Conservation (phyloP, 2,113 vertebrate species). For the Erpornis zantholeuca region DNA sequence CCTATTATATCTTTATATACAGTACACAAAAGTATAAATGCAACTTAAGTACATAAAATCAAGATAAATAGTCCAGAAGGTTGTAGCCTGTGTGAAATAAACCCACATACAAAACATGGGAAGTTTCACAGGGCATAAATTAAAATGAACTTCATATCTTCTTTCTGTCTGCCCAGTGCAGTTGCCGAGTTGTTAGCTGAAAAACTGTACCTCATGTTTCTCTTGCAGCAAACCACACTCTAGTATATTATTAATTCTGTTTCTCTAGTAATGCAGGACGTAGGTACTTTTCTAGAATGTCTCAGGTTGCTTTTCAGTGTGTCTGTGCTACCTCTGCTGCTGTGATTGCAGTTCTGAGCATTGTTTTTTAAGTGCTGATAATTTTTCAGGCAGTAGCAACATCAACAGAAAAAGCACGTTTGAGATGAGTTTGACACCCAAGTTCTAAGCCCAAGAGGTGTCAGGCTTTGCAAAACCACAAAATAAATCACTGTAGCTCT, state of each 20-base stretch:
- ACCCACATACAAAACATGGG: background rate
- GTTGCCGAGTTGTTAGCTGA: slow-evolving; percentile 3
- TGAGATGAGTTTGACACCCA: background rate
- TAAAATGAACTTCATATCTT: background rate
- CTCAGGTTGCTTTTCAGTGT: background rate
- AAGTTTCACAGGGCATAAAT: slow-evolving; percentile 13
- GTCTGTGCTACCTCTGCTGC: background rate
- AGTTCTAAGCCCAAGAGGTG: background rate
- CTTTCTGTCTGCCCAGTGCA: background rate
- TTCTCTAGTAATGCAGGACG: background rate
- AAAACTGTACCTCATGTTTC: slow-evolving; percentile 8
- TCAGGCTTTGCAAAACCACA: background rate
- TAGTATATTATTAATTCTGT: slow-evolving; percentile 23
- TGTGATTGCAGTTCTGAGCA: background rate
- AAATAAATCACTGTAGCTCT: background rate
- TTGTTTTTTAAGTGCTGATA: background rate
- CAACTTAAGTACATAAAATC: slow-evolving; percentile 7
- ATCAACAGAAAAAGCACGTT: background rate
- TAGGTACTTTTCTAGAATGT: background rate
- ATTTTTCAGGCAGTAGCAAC: background rate
- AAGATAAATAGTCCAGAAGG: slow-evolving; percentile 8
- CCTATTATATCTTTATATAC: background rate
- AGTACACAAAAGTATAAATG: background rate
- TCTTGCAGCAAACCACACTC: background rate
- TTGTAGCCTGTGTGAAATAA: slow-evolving; percentile 14